Conservation (phyloP, 2,113 vertebrate genomes). For the Anthoscopus minutus region DNA sequence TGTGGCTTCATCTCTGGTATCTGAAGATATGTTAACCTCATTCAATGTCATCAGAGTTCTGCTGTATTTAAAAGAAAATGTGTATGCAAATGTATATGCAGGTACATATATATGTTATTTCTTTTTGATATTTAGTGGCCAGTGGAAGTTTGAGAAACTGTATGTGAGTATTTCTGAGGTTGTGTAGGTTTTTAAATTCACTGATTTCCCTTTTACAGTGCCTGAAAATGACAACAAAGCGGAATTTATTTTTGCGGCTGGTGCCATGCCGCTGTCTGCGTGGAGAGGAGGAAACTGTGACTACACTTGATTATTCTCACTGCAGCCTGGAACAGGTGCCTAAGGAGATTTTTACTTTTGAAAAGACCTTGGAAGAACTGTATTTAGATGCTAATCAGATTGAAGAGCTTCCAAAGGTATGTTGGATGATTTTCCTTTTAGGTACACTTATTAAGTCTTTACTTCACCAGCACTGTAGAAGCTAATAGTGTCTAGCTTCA, state of each 20-base stretch:
- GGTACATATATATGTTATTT: neutral
- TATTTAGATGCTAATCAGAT: conserved; percentile 99
- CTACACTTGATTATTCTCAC: conserved; percentile 96
- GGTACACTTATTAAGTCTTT: neutral
- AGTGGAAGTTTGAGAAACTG: neutral
- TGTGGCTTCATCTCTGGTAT: neutral
- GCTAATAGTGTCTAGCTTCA: neutral
- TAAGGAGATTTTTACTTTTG: conserved; percentile 97
- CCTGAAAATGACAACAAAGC: conserved; percentile 94
- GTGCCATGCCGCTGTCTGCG: conserved; percentile 96
- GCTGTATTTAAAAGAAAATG: neutral
- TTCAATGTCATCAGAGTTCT: neutral
- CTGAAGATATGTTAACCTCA: neutral
- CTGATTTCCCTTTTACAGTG: conserved; percentile 57
- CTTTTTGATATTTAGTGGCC: neutral
- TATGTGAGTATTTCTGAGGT: neutral
- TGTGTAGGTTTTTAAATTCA: neutral
- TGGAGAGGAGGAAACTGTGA: conserved; percentile 94
- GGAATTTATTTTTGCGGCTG: conserved; percentile 93
- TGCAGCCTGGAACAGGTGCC: conserved; percentile 99
- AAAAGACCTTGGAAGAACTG: conserved; percentile 98
- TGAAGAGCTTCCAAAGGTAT: conserved; percentile 98
- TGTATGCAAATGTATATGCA: no score
- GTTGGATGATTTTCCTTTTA: conserved; percentile 46
- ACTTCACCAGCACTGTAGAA: neutral